phyloP scores from a whole-genome alignment of 2,888 invertebrate species.

The Meiosimyza decipiens region DNA sequence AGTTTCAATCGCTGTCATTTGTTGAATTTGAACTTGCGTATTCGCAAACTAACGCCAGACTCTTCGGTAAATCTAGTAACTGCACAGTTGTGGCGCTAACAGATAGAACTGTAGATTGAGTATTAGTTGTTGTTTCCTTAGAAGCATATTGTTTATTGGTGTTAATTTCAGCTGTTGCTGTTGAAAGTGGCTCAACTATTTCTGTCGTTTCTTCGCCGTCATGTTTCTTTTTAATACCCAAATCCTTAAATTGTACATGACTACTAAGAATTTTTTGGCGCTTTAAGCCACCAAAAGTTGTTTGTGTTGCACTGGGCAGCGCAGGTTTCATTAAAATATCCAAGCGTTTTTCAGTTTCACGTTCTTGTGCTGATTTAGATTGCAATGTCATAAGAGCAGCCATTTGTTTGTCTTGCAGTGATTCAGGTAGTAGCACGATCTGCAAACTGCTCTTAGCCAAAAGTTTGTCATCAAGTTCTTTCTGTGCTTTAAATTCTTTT shows the following conservation, averaged over 20 bases:
- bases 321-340: conserved; percentile 71
- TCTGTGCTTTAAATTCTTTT: conserved; percentile 78
- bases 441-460: conserved; percentile 81
- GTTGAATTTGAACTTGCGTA: conserved; percentile 51
- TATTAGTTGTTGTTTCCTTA: not conserved
- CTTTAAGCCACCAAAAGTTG: conserved; percentile 70
- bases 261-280: conserved; percentile 69
- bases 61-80: conserved; percentile 46
- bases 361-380: conserved; percentile 74
- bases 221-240: conserved; percentile 61
- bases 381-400: conserved; percentile 80
- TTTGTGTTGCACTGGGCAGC: conserved; percentile 69
- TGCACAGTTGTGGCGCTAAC: conserved; percentile 9
- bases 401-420: conserved; percentile 81
- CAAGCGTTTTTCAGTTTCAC: conserved; percentile 68
- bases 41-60: conserved; percentile 53
- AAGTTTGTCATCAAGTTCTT: conserved; percentile 76
- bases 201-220: not conserved
- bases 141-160: not conserved
- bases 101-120: not conserved
- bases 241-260: conserved; percentile 55
- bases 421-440: conserved; percentile 82
- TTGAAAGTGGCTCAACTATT: not conserved
- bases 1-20: conserved; percentile 38
- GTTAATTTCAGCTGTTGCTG: not conserved